Base-by-base conservation (phyloP, 2,888 invertebrate species). In the Gnatocerus cornutus region DNA sequence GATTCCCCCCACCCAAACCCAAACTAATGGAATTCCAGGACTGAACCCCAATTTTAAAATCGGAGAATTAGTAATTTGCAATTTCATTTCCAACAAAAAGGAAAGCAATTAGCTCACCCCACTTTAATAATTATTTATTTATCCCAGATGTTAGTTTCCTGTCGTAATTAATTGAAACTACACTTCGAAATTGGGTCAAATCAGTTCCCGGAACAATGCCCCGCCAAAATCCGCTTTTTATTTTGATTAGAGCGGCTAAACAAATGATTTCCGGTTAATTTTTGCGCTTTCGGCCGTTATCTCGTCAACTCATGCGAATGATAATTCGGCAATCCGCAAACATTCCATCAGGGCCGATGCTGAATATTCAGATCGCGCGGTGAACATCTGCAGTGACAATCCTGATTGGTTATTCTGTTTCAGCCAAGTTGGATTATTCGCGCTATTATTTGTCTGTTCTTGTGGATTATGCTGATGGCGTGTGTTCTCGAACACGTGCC, bases 391-490 rank as follows among this genome's bases (percentile, higher is more conserved):
- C 78, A 80, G 80, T 79, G 79, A 82, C 81, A 81, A 80, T 76
- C 78, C 79, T 75, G 79, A 81, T 81, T 81, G 80, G 80, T 81
- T 79, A 81, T 80, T 81, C 81, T 76, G 80, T 81, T 81, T 78
- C 79, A 79, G 77, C 75, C 75, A 76, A 76, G 75, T 76, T 73
- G 79, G 77, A 80, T 80, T 80, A 82, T 80, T 79, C 76, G 69
- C 61, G 73, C 73, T 71, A 69, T 74, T 76, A 74, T 77, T 77
- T 74, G 74, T 73, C 66, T 73, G 69, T 72, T 75, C 68, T 69
- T 72, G 69, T 43, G 73, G 76, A 74, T 76, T 75, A 75, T 67
- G 74, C 71, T 65, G 71, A 68, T 71, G 68, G 68, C 68, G 68
- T 68, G 68, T 68, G 68, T 63, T 55, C 61, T 3, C 21, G 50